A percentile compares a stretch with the other conserved stretches of the same genome.
Conservation (phyloP, 2,797 vertebrate genomes). For the Falco berigora region DNA sequence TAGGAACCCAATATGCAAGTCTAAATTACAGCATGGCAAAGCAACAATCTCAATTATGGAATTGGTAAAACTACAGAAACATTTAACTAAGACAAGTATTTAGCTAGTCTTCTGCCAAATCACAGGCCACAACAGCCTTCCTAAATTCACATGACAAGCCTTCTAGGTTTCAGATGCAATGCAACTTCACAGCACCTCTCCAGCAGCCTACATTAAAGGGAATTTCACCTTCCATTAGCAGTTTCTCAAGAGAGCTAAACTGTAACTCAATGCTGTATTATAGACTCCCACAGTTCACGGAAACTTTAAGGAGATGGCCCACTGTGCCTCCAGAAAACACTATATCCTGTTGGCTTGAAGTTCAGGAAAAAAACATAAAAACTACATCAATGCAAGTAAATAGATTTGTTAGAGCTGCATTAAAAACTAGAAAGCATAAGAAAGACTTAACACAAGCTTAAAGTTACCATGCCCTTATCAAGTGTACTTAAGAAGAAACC, state of each 20-base stretch:
- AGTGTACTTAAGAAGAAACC: neutral
- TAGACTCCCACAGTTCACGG: neutral
- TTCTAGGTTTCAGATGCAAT: neutral
- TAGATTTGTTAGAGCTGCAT: neutral
- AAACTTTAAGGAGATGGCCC: neutral
- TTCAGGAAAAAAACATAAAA: neutral
- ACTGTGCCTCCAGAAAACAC: neutral
- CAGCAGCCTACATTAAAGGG: neutral
- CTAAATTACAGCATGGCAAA: neutral
- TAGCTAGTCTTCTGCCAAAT: neutral
- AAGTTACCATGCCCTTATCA: neutral
- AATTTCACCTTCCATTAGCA: neutral
- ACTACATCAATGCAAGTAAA: neutral
- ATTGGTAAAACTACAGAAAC: neutral
- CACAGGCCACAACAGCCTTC: neutral
- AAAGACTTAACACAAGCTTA: neutral
- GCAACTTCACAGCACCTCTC: neutral
- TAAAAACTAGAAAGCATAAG: neutral
- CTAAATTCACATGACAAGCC: neutral
- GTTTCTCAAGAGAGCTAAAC: neutral
- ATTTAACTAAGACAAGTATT: neutral
- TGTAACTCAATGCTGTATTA: neutral
- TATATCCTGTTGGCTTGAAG: neutral
- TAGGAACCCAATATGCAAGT: neutral
- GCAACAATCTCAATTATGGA: neutral